Conservation (phyloP, 2,113 vertebrate genomes). For the Hippocampus barbouri region DNA sequence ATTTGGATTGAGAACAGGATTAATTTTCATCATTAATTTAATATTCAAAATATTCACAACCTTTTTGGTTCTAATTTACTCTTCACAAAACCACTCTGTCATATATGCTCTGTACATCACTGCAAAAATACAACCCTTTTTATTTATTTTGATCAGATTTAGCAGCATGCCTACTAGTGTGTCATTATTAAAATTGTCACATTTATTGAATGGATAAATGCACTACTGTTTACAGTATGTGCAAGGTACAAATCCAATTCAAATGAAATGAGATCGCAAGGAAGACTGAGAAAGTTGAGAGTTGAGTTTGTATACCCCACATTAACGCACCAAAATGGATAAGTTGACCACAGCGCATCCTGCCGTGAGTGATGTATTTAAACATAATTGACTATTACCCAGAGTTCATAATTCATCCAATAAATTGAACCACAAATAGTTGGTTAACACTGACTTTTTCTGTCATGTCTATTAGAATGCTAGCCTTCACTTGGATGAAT, state of each 20-base stretch:
- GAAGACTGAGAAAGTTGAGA: too few relatives aligned
- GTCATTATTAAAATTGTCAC: background rate
- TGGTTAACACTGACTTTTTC: background rate
- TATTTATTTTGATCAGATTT: background rate
- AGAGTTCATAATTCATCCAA: background rate
- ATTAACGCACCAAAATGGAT: background rate
- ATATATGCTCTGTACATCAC: background rate
- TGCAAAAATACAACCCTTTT: background rate
- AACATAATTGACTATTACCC: background rate
- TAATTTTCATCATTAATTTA: background rate
- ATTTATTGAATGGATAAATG: background rate
- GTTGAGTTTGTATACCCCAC: background rate
- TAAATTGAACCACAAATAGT: background rate
- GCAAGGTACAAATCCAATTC: too few relatives aligned
- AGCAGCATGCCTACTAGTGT: background rate
- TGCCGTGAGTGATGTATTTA: background rate
- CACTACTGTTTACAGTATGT: background rate
- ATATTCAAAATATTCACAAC: background rate
- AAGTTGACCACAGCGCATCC: background rate
- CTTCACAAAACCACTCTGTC: background rate
- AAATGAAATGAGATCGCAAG: too few relatives aligned
- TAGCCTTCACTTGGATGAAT: background rate
- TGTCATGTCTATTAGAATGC: background rate
- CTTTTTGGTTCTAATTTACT: background rate
- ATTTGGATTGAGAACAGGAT: background rate